phyloP scores from a whole-genome alignment of 2,797 vertebrate species.

The Chloroceryle amazona region DNA sequence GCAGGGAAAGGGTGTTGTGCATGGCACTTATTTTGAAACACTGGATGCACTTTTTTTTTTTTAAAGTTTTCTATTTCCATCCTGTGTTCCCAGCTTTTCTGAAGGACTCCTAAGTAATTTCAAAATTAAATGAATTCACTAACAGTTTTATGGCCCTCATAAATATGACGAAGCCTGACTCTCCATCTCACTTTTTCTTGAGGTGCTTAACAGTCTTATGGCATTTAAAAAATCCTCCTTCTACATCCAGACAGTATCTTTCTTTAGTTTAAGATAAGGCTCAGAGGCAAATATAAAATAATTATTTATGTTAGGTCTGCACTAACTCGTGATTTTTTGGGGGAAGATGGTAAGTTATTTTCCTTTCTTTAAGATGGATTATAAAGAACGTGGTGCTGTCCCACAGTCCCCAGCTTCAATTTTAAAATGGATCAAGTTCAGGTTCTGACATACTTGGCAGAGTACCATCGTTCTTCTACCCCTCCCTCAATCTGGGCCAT shows the following conservation, averaged over 20 bases:
- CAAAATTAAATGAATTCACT: constrained; percentile 44
- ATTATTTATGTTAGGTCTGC: background rate
- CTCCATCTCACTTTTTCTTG: constrained; percentile 1
- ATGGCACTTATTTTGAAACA: constrained; percentile 17
- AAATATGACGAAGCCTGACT: constrained; percentile 25
- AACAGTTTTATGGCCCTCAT: constrained; percentile 31
- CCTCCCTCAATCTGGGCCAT: constrained; percentile 73
- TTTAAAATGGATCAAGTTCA: constrained; percentile 69
- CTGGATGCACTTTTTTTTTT: constrained; percentile 34
- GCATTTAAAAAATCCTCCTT: constrained; percentile 11
- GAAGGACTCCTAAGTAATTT: constrained; percentile 44
- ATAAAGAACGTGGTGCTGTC: background rate
- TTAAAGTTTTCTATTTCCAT: constrained; percentile 33
- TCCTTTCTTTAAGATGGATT: background rate
- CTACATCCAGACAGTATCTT: background rate
- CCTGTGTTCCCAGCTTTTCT: background rate
- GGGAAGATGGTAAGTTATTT: background rate
- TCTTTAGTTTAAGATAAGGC: background rate
- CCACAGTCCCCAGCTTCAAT: constrained; percentile 50
- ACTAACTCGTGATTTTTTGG: background rate
- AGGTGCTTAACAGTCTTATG: background rate
- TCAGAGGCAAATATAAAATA: background rate
- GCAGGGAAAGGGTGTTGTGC: constrained; percentile 34
- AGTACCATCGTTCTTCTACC: constrained; percentile 57
- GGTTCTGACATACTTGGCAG: constrained; percentile 72